These are phyloP conservation scores for Coremacera marginata DNA, from an alignment of 2,888 invertebrate species.

Conservation along the genomic window DNA sequence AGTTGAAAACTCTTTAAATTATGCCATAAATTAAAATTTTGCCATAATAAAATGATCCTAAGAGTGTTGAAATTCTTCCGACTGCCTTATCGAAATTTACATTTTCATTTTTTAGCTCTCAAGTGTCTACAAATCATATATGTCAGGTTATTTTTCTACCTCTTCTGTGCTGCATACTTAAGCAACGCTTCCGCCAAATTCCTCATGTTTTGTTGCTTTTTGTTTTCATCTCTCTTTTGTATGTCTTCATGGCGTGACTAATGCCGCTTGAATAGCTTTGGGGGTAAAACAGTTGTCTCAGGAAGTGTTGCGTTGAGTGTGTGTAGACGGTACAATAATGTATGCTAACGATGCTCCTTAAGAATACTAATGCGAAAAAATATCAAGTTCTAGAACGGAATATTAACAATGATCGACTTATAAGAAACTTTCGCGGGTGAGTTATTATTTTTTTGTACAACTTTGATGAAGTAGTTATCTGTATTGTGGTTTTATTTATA, in stretches of 20 bases:
- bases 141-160: background rate
- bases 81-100: conserved; percentile 23
- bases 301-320: too few relatives aligned
- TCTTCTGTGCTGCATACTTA: background rate
- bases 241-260: background rate
- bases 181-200: background rate
- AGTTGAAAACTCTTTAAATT: background rate
- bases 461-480: too few relatives aligned
- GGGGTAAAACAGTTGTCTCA: background rate
- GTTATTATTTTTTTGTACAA: too few relatives aligned
- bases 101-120: conserved; percentile 31
- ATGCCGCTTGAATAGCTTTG: background rate
- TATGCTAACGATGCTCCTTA: too few relatives aligned
- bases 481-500: too few relatives aligned
- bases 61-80: conserved; percentile 3
- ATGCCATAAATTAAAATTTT: conserved; percentile 2
- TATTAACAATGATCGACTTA: too few relatives aligned
- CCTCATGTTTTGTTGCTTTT: background rate
- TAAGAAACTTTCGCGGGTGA: too few relatives aligned
- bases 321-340: too few relatives aligned
- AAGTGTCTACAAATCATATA: conserved; percentile 36
- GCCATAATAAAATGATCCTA: conserved; percentile 3
- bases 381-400: too few relatives aligned
- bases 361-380: too few relatives aligned
- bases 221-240: background rate